phyloP scores from a whole-genome alignment of 2,888 invertebrate genomes.

The Eulithis prunata region DNA sequence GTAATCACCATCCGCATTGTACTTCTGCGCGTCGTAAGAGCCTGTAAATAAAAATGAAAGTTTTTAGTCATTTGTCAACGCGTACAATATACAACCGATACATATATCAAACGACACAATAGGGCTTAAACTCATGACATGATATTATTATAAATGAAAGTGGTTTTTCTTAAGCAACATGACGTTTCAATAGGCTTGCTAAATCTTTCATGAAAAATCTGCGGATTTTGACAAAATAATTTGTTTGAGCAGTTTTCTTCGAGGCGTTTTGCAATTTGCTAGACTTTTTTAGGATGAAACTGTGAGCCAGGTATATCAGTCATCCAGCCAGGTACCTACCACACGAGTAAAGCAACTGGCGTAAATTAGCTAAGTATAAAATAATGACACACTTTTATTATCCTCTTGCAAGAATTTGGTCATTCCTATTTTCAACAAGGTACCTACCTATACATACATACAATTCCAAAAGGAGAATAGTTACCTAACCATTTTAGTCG shows the following conservation, averaged over 20 bases:
- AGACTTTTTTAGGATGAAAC: too few species aligned
- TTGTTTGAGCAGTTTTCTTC: too few species aligned
- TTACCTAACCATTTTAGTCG: too few species aligned
- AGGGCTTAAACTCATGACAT: slow-evolving; percentile 50
- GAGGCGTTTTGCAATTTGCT: too few species aligned
- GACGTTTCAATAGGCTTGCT: slow-evolving; percentile 28
- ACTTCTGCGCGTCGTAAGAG: slow-evolving; percentile 75
- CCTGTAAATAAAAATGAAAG: slow-evolving; percentile 82
- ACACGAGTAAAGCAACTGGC: neutral
- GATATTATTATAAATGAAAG: slow-evolving; percentile 55
- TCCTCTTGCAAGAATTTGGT: neutral
- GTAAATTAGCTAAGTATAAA: neutral
- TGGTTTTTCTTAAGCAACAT: slow-evolving; percentile 37
- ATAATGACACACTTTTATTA: neutral
- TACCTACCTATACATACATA: too few species aligned
- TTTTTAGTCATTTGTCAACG: slow-evolving; percentile 72
- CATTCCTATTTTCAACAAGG: neutral
- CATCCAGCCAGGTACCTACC: neutral
- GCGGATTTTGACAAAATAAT: slow-evolving; percentile 2
- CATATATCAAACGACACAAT: slow-evolving; percentile 71
- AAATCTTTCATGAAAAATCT: slow-evolving; percentile 25
- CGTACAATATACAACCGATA: slow-evolving; percentile 54
- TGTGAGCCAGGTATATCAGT: too few species aligned
- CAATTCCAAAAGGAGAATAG: too few species aligned
- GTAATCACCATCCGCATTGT: slow-evolving; percentile 73